phyloP scores from a whole-genome alignment of 2,888 invertebrate genomes.

The Lycia hirtaria region DNA sequence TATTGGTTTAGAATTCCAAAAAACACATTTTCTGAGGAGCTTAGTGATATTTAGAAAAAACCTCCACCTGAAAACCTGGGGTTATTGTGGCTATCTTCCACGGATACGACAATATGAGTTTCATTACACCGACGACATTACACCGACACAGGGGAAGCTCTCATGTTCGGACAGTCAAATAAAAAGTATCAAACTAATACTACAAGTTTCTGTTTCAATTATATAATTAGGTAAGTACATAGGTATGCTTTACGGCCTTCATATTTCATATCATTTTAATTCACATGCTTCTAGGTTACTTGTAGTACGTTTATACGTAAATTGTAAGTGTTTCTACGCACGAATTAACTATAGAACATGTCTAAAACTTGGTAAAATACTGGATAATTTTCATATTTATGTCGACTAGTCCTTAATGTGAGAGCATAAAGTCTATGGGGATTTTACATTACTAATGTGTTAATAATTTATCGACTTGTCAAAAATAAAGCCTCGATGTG shows the following conservation, averaged over 20 bases:
- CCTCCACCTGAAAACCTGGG: too few species aligned
- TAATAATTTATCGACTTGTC: slow-evolving; percentile 20
- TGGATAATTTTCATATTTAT: neutral
- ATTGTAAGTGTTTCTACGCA: slow-evolving; percentile 12
- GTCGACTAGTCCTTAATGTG: slow-evolving; percentile 1
- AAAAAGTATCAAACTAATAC: too few species aligned
- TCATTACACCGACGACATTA: too few species aligned
- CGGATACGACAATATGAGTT: too few species aligned
- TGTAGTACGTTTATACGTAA: slow-evolving; percentile 11
- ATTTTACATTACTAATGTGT: slow-evolving; percentile 2
- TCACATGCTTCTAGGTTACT: slow-evolving; percentile 29
- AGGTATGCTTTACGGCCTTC: slow-evolving; percentile 1
- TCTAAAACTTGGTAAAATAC: slow-evolving; percentile 13
- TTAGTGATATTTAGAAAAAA: too few species aligned
- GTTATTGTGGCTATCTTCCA: too few species aligned
- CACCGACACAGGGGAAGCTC: too few species aligned
- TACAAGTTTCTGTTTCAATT: neutral
- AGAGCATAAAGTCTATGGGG: neutral
- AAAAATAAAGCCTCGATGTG: slow-evolving; percentile 13
- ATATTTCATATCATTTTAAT: slow-evolving; percentile 14
- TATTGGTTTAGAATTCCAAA: too few species aligned
- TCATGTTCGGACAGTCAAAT: too few species aligned
- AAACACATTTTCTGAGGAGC: too few species aligned
- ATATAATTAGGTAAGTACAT: neutral
- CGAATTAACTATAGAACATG: slow-evolving; percentile 18